Evolutionary conservation across 2,113 vertebrate genomes (phyloP).

Genomic region (Oceanodroma tethys): DNA sequence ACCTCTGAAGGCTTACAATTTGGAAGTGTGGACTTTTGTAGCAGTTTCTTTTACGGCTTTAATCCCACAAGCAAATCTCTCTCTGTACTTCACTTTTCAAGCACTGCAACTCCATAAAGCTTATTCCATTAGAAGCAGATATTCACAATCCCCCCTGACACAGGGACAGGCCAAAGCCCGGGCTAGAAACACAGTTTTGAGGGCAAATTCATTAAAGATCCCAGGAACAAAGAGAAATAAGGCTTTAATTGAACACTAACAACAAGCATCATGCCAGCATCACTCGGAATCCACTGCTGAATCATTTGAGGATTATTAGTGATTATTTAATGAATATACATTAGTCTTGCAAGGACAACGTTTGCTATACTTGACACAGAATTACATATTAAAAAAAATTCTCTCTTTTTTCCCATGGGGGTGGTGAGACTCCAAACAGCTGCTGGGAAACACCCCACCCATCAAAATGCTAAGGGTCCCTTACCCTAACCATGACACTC

Average conservation of each 20-base stretch:
- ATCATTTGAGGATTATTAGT: neutral
- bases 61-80: slow-evolving; percentile 15
- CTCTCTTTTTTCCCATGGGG: neutral
- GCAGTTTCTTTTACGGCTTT: slow-evolving; percentile 27
- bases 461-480: neutral
- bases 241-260: neutral
- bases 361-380: neutral
- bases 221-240: neutral
- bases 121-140: neutral
- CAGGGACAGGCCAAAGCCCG: neutral
- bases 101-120: neutral
- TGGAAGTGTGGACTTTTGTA: slow-evolving; percentile 2
- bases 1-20: neutral
- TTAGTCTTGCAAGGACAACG: neutral
- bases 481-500: neutral
- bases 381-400: neutral
- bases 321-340: neutral
- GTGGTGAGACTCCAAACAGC: neutral
- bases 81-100: neutral
- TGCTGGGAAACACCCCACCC: neutral
- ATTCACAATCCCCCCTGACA: neutral
- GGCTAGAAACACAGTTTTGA: neutral
- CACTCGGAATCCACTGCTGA: neutral
- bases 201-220: neutral
- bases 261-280: neutral